Percentiles rank a stretch among this genome's conserved stretches.
Evolutionary conservation across 2,113 vertebrate species (phyloP).

Genomic region (Megaptera novaeangliae): DNA sequence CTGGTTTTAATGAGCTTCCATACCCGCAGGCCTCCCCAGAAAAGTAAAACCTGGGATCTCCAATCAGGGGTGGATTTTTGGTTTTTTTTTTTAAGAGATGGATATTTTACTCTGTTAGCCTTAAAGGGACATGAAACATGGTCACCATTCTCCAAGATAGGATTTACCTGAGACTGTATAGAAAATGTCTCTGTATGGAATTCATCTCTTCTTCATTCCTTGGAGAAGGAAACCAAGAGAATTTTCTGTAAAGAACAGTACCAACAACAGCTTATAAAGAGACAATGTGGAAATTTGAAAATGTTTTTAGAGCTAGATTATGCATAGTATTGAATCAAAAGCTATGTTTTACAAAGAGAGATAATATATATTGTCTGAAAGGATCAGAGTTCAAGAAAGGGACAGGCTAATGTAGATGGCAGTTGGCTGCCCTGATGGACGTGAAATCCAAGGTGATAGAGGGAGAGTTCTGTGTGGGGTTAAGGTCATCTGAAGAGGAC

Average conservation of each 20-base stretch:
- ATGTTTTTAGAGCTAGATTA: background rate
- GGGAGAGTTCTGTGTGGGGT: background rate
- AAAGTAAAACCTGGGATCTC: background rate
- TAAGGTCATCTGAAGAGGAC: background rate
- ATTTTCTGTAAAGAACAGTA: background rate
- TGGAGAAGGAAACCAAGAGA: background rate
- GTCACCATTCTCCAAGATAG: background rate
- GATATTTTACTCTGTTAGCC: background rate
- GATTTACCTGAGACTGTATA: background rate
- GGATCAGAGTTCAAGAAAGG: background rate
- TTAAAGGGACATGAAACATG: background rate
- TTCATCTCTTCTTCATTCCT: background rate
- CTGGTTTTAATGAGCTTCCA: background rate
- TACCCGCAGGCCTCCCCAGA: background rate
- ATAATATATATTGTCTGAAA: background rate
- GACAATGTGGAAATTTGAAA: background rate
- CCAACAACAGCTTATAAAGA: background rate
- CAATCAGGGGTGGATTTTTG: background rate
- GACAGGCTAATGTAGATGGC: fast-evolving
- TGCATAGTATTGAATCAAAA: background rate
- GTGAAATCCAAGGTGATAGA: background rate
- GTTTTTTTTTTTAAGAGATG: background rate
- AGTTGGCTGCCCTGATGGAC: background rate
- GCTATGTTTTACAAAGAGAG: background rate
- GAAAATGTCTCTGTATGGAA: background rate